These are phyloP conservation scores for Stenoptilia bipunctidactyla DNA, from an alignment of 2,888 invertebrate species.

Conservation along the genomic window DNA sequence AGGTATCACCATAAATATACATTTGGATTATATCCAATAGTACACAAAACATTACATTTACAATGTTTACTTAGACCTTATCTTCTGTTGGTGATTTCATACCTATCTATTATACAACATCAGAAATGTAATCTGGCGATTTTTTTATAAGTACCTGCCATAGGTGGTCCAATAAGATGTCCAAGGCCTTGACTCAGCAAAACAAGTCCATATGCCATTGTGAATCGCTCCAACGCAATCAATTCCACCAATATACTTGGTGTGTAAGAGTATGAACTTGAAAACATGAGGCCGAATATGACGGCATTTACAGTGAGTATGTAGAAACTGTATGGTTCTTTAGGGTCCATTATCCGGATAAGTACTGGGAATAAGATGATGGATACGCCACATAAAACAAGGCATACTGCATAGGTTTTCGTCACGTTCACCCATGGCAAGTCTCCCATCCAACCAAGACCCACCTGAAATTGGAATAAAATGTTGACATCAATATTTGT, in stretches of 20 bases:
- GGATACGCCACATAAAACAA: constrained; percentile 75
- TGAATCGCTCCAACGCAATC: constrained; percentile 91
- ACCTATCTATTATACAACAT: no score
- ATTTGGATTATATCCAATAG: no score
- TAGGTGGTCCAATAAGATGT: constrained; percentile 92
- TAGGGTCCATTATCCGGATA: constrained; percentile 41
- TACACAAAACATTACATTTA: no score
- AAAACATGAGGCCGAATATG: constrained; percentile 90
- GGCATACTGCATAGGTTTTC: constrained; percentile 85
- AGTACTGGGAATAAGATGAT: constrained; percentile 73
- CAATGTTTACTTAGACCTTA: no score
- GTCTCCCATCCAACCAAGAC: constrained; percentile 92
- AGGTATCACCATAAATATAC: no score
- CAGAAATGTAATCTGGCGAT: no score
- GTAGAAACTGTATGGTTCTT: constrained; percentile 53
- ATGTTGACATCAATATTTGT: no score
- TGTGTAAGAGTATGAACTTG: constrained; percentile 92
- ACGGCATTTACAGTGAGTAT: constrained; percentile 68
- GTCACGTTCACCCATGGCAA: constrained; percentile 87
- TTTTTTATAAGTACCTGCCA: no score
- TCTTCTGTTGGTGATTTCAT: no score
- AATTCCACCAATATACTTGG: constrained; percentile 92
- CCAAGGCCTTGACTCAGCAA: constrained; percentile 93
- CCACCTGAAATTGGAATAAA: constrained; percentile 78
- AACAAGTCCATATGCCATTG: constrained; percentile 92